Base-by-base conservation (phyloP, 2,113 vertebrate species). In the Rynchops niger region DNA sequence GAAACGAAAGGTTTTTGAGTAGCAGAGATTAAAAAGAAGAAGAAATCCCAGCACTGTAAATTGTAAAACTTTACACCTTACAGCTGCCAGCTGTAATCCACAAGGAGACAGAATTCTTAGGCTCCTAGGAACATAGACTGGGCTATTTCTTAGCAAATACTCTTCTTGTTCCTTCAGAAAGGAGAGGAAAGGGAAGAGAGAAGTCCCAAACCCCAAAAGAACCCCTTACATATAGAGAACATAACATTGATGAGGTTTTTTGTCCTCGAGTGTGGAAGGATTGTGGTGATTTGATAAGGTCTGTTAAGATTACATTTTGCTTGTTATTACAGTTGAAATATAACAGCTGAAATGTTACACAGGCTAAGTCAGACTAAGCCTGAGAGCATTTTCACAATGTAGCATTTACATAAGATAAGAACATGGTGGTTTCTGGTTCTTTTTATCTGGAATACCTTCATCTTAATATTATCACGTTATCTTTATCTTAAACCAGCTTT, bases 331-430 rank as follows among this genome's bases (percentile, higher is more conserved):
- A 97, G 66, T 69, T 82, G 94, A 95, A 96, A 95, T 93, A 58
- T 52, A 77, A 95, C 95, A 92, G 88, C 58, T 97, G 70, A 97
- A 98, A 80, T 89, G 72, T 90, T 96, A 86, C 42, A 58, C 79
- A 91, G 74, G 89, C 87, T 93, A 97, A 94, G 71, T 96, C 88
- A 94, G 52, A 79, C 52, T 97, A 92, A 97, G 81, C 89, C 93
- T 97, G 88, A 69, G 83, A 97, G 80, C 93, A 97, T 97, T 98
- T 97, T 94, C 96, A 91, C 93, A 82, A 87, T 93, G 58, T 88
- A 89, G 49, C 83, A 95, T 96, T 94, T 96, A 89, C 61, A 77
- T 80, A 78, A 97, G 93, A 97, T 91, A 97, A 96, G 93, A 88
- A 91, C 23, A 56, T 50, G 17, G 43, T 71, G 59, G 58, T 88